Evolutionary conservation across 2,113 vertebrate species (phyloP).

Genomic region (Butorides virescens): DNA sequence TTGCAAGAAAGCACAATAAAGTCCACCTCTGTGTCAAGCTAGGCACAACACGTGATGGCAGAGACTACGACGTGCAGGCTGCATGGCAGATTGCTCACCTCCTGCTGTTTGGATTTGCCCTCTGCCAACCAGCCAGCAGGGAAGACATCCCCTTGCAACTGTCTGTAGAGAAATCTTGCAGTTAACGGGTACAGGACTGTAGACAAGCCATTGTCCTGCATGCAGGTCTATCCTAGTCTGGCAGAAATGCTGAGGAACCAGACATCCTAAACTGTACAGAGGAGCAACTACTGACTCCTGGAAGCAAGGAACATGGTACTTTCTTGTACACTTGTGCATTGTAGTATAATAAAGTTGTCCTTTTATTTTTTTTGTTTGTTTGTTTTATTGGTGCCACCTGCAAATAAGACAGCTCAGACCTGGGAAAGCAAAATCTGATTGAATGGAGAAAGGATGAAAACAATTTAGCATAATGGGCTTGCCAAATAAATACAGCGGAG

Average conservation of each 20-base stretch:
- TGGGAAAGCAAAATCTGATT: neutral
- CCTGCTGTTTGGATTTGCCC: neutral
- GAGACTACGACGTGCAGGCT: neutral
- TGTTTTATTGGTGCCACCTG: neutral
- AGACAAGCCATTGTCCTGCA: neutral
- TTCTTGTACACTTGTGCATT: neutral
- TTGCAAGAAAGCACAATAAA: neutral
- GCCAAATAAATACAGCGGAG: neutral
- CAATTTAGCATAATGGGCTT: neutral
- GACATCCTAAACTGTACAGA: neutral
- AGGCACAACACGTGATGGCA: neutral
- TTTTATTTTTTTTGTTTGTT: no score
- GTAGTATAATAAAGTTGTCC: neutral
- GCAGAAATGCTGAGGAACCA: neutral
- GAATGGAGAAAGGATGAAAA: neutral
- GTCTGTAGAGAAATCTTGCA: neutral
- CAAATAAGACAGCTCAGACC: neutral
- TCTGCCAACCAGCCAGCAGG: neutral
- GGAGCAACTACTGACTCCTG: neutral
- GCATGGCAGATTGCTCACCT: neutral
- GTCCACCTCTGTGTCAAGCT: neutral
- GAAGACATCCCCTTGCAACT: neutral
- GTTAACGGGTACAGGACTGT: neutral
- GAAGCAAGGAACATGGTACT: neutral
- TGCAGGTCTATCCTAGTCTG: neutral